Percentiles rank a stretch among this genome's conserved stretches.
phyloP scores from a whole-genome alignment of 2,113 vertebrate genomes.

The Chloroceryle aenea region DNA sequence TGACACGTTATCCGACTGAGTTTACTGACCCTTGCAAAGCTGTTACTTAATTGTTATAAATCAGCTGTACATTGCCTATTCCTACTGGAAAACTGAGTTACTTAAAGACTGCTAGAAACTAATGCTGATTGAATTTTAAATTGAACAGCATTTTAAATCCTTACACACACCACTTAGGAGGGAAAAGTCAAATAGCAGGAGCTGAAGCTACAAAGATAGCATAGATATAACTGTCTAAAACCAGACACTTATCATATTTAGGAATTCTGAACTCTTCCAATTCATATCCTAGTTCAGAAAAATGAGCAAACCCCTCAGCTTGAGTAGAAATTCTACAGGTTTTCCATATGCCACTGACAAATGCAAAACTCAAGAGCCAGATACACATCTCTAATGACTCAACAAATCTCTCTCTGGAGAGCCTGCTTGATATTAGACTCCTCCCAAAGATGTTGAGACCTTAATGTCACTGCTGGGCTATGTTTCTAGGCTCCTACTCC shows the following conservation, averaged over 20 bases:
- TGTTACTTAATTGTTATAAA: not conserved
- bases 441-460: not conserved
- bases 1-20: not conserved
- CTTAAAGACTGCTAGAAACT: not conserved
- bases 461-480: not conserved
- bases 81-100: not conserved
- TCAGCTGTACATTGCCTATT: not conserved
- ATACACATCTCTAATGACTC: not conserved
- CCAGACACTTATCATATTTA: not conserved
- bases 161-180: not conserved
- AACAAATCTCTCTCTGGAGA: not conserved
- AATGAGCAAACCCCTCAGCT: not conserved
- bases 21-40: not conserved
- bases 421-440: not conserved
- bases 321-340: not conserved
- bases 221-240: not conserved
- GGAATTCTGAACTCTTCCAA: not conserved
- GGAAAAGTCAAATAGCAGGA: not conserved
- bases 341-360: not conserved
- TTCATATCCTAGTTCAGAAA: not conserved
- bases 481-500: not conserved
- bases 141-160: not conserved
- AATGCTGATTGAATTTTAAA: not conserved
- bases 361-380: not conserved
- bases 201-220: not conserved